Evolutionary conservation across 2,888 invertebrate genomes (phyloP), one percentile per base, ranked within the genome.

Genomic region (Epistrophella euchroma): DNA sequence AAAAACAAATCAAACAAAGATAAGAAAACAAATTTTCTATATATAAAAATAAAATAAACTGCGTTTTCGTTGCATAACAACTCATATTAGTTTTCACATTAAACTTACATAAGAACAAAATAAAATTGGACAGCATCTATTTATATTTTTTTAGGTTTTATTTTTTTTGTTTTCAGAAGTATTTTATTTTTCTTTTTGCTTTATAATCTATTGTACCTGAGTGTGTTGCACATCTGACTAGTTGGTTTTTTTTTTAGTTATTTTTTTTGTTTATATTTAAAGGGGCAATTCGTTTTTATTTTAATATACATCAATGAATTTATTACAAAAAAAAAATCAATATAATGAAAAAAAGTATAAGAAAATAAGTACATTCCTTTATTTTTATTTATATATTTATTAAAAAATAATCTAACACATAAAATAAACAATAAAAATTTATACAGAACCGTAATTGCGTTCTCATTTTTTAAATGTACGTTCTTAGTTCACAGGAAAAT

Each of bases 151-250:
- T 32, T 35, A 35, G 62, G 55, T 47, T 58, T 47, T 35, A 60
- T 19, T 71, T 76, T 71, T 76, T 56, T 28, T 45, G 58, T 50
- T 60, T 64, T 60, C 60, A 60, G 72, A 78, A 83, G 45, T 70
- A 55, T 71, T 81, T 64, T 78, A 68, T 73, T 83, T 79, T 86
- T 75, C 68, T 80, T 88, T 87, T 79, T 86, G 78, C 68, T 80
- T 88, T 87, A 80, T 60, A 85, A 87, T 88, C 80, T 88, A 89
- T 89, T 89, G 89, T 89, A 89, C 89, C 88, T 89, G 89, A 89
- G 89, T 89, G 88, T 89, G 89, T 89, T 89, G 88, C 89, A 89
- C 89, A 88, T 89, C 88, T 89, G 89, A 89, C 89, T 89, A 89
- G 89, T 88, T 88, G 88, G 88, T 88, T 88, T 87, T 88, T 84